Conservation (phyloP, 2,797 vertebrate genomes). For the Nannoperca obscura region DNA sequence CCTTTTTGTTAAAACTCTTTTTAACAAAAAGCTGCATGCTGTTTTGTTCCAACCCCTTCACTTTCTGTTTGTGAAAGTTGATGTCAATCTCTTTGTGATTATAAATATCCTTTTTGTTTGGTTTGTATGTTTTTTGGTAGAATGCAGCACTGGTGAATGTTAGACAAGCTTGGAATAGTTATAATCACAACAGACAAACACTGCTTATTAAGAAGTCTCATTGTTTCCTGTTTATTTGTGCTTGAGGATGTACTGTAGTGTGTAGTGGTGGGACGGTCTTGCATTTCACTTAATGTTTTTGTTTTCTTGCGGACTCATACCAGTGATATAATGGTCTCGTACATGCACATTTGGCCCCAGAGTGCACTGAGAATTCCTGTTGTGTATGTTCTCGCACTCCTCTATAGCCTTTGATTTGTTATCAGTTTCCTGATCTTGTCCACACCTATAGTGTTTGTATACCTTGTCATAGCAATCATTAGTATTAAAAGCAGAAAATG, state of each 20-base stretch:
- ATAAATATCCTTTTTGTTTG: conserved; percentile 87
- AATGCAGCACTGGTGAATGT: conserved; percentile 92
- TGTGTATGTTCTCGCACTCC: conserved; percentile 62
- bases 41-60: conserved; percentile 78
- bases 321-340: conserved; percentile 70
- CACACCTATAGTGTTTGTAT: neutral
- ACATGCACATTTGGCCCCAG: conserved; percentile 63
- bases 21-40: conserved; percentile 89
- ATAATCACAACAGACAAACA: conserved; percentile 87
- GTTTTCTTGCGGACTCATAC: conserved; percentile 76
- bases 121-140: conserved; percentile 85
- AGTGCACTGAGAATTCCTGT: conserved; percentile 69
- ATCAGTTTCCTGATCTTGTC: conserved; percentile 46
- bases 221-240: conserved; percentile 88
- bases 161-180: conserved; percentile 91
- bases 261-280: conserved; percentile 93
- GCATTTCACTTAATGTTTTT: conserved; percentile 86
- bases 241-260: conserved; percentile 85
- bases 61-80: conserved; percentile 83
- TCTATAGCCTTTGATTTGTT: conserved; percentile 49
- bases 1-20: conserved; percentile 87
- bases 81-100: conserved; percentile 88
- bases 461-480: conserved; percentile 13
- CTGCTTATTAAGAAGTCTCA: conserved; percentile 85
- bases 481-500: neutral